Evolutionary conservation across 2,797 vertebrate genomes (phyloP).

Genomic region (Labroides dimidiatus): DNA sequence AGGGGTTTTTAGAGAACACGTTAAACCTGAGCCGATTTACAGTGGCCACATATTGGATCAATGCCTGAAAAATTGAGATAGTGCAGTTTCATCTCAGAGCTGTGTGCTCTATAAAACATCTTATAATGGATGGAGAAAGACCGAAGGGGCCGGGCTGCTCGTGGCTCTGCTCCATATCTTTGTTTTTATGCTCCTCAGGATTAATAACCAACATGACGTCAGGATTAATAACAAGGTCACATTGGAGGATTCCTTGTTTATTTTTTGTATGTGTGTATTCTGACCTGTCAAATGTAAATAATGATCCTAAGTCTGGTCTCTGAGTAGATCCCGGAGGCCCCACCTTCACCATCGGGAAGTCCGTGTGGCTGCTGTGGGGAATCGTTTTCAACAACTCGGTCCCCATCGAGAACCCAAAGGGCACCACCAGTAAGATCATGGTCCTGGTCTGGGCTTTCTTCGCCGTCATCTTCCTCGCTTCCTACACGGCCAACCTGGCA

Average conservation of each 20-base stretch:
- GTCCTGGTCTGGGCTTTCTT: slow-evolving; percentile 99
- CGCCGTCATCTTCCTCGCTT: slow-evolving; percentile 97
- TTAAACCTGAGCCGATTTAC: slow-evolving; percentile 31
- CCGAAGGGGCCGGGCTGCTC: background rate
- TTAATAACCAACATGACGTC: background rate
- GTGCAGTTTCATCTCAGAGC: slow-evolving; percentile 43
- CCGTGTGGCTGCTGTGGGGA: slow-evolving; percentile 97
- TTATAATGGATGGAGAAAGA: slow-evolving; percentile 13
- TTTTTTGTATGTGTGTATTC: no score
- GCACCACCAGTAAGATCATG: slow-evolving; percentile 99
- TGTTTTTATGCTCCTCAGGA: slow-evolving; percentile 4
- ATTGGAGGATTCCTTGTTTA: background rate
- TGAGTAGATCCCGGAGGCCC: slow-evolving; percentile 91
- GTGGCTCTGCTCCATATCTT: background rate
- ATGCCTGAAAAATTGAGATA: slow-evolving; percentile 56
- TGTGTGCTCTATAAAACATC: slow-evolving; percentile 28
- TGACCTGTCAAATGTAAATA: no score
- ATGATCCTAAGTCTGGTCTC: background rate
- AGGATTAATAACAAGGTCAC: background rate
- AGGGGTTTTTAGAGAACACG: slow-evolving; percentile 23
- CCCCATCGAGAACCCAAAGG: slow-evolving; percentile 96
- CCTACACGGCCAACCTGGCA: slow-evolving; percentile 97
- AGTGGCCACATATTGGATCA: slow-evolving; percentile 44
- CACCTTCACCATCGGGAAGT: slow-evolving; percentile 97
- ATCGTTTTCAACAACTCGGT: slow-evolving; percentile 99